phyloP scores from a whole-genome alignment of 2,113 vertebrate species.

The Urocitellus parryii region DNA sequence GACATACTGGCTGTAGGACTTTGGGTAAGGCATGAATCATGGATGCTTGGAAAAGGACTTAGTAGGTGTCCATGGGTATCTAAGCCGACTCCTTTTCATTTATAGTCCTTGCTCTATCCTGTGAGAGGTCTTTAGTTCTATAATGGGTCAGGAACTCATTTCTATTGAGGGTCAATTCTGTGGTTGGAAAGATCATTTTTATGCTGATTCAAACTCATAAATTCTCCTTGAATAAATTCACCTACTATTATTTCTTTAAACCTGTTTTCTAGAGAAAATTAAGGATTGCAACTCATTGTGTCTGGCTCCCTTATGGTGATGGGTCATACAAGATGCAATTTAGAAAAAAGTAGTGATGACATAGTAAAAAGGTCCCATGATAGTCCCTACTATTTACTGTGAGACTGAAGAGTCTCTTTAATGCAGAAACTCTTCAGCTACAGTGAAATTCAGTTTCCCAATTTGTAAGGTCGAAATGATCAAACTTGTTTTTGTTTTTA shows the following conservation, averaged over 20 bases:
- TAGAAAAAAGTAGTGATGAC: not conserved
- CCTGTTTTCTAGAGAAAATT: slow-evolving; percentile 5
- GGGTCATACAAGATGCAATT: not conserved
- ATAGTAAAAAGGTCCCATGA: not conserved
- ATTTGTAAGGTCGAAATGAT: not conserved
- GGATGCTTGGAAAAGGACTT: not conserved
- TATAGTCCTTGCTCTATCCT: not conserved
- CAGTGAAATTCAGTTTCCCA: not conserved
- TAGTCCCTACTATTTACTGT: not conserved
- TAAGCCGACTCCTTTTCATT: not conserved
- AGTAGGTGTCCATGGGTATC: not conserved
- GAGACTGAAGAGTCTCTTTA: not conserved
- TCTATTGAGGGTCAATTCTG: not conserved
- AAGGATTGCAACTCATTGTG: not conserved
- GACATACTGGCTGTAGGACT: not conserved
- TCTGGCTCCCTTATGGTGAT: not conserved
- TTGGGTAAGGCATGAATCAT: not conserved
- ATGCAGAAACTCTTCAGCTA: not conserved
- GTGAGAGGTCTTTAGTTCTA: not conserved
- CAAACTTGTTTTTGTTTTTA: not conserved
- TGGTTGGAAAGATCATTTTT: not conserved
- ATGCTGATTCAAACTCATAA: not conserved
- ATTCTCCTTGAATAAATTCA: not conserved
- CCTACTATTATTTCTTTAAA: not conserved
- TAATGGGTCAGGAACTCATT: not conserved